Base-by-base conservation (phyloP, 2,797 vertebrate species). In the Sebastes hopkinsi region DNA sequence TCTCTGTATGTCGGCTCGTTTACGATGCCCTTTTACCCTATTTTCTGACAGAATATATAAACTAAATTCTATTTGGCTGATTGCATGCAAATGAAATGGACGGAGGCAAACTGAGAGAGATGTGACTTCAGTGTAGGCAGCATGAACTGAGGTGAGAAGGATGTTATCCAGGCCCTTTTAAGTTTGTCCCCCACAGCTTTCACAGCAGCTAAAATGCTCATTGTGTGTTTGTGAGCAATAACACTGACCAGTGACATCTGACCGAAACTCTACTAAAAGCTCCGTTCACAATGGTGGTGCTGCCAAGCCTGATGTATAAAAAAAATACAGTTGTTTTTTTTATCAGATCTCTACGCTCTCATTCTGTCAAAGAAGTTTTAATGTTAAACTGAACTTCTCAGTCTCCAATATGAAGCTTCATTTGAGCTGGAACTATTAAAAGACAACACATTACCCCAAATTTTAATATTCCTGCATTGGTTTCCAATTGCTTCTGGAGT, bases 31-130 rank as follows among this genome's bases (percentile, higher is more conserved):
- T 76, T 71, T 75, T 38, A 67, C 20, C 42, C 79, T 42, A 22
- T 56, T 56, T 52, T 68, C 71, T 79, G 61, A 79, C 46, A 72
- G 36, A 72, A 36, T 27, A 38, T 60, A 79, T 62, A 30, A 75
- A 65, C 62, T 72, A 54, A 42, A 54, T 30, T 30, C 3, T 34
- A 42, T 79, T 67, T 73, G 64, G 9, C 58, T 73, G 59, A 79
- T 76, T 54, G 50, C 38, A 82, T 78, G 71, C 22, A 78, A 67
- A 81, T 85, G 59, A 10, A 16, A 55, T 27, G 32, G 67, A 79
- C 30, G 6, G 72, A 68, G 59, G 29, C 38, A 61, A 66, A 65
- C 56, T 27, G 67, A 60, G 64, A 58, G 58, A 59, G 52, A 34
- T 34, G 32, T 12, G 56, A 20, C 59, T 30, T 36, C 59, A 52